Evolutionary conservation across 2,797 vertebrate genomes (phyloP).

Genomic region (Ispidina picta): DNA sequence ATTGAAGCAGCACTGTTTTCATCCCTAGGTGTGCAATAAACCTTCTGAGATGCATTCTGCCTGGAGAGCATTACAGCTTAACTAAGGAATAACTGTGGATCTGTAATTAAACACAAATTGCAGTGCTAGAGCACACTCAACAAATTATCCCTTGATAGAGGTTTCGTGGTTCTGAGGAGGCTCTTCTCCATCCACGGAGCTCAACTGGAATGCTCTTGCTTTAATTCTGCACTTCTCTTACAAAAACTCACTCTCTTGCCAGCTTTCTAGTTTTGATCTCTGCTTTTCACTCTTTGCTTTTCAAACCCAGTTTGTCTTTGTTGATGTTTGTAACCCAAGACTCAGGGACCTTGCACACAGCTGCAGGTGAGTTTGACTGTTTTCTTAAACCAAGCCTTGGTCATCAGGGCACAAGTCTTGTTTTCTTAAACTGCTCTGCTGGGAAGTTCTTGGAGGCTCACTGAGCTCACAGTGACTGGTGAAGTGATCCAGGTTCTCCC

Average conservation of each 20-base stretch:
- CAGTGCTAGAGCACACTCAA: neutral
- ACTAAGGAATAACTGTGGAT: slow-evolving; percentile 17
- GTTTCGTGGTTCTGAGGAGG: slow-evolving; percentile 11
- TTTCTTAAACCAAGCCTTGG: neutral
- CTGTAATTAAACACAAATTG: slow-evolving; percentile 47
- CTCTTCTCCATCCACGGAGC: neutral
- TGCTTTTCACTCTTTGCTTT: neutral
- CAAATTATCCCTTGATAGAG: slow-evolving; percentile 12
- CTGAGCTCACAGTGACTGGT: neutral
- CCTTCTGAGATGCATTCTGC: slow-evolving; percentile 3
- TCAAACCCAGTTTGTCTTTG: neutral
- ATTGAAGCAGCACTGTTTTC: slow-evolving; percentile 5
- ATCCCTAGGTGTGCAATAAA: neutral
- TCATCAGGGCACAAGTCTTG: neutral
- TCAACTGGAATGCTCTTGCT: slow-evolving; percentile 25
- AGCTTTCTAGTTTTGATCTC: neutral
- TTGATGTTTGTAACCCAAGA: neutral
- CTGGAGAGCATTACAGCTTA: neutral
- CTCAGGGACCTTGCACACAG: neutral
- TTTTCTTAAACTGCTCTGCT: neutral
- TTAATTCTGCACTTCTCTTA: neutral
- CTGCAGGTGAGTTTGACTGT: neutral
- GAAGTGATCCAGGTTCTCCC: neutral
- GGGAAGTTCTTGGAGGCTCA: neutral
- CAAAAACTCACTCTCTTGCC: neutral